These are phyloP conservation scores for Pocota personata DNA, from an alignment of 2,888 invertebrate species.

Conservation along the genomic window DNA sequence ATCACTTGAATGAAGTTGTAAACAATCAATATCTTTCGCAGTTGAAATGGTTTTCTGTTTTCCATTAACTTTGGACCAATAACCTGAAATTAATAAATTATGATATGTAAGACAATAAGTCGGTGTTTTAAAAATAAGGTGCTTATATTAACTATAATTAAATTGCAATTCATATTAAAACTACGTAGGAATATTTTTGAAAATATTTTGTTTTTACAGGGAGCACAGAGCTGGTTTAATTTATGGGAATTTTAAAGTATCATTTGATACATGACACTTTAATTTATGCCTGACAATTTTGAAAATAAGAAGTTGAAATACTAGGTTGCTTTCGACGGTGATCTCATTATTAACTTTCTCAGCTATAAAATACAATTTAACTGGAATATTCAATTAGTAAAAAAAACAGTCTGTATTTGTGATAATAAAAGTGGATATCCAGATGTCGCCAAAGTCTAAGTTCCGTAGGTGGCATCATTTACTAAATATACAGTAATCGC, in stretches of 20 bases:
- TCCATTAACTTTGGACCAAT: slow-evolving; percentile 93
- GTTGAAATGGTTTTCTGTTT: slow-evolving; percentile 91
- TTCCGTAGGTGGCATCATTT: no score
- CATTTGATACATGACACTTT: not conserved
- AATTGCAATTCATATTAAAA: not conserved
- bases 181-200: not conserved
- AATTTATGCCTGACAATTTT: not conserved
- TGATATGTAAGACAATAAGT: not conserved
- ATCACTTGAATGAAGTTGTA: slow-evolving; percentile 92
- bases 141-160: not conserved
- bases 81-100: slow-evolving; percentile 82
- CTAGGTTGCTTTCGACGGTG: not conserved
- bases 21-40: slow-evolving; percentile 89
- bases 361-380: not conserved
- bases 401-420: no score
- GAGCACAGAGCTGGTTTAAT: not conserved
- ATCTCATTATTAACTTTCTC: not conserved
- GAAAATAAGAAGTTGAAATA: not conserved
- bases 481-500: no score
- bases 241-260: not conserved
- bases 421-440: no score
- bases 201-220: not conserved
- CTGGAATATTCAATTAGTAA: not conserved
- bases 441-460: no score
- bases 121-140: no score